phyloP scores from a whole-genome alignment of 2,888 invertebrate genomes.

The Nephrocerus scutellatus region DNA sequence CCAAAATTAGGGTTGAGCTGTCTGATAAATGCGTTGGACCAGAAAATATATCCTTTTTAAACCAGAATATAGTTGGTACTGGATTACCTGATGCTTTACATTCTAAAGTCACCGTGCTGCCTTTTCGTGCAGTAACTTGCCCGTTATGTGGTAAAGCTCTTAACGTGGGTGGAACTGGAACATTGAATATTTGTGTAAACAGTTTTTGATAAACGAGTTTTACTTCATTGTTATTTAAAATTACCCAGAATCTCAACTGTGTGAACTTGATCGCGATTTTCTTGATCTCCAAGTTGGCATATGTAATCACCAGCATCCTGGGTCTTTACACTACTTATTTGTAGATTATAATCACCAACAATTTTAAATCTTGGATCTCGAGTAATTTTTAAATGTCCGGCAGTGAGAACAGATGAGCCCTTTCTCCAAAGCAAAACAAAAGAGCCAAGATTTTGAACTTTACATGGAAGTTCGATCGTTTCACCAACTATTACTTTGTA shows the following conservation, averaged over 20 bases:
- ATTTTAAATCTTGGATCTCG: conserved; percentile 60
- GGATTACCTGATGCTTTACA: conserved; percentile 67
- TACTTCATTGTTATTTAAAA: conserved; percentile 7
- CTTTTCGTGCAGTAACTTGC: conserved; percentile 62
- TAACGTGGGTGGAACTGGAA: conserved; percentile 64
- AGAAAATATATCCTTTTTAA: conserved; percentile 51
- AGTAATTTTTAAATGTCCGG: conserved; percentile 64
- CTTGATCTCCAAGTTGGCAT: conserved; percentile 66
- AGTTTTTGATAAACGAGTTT: too few relatives aligned
- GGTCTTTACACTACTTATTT: conserved; percentile 62
- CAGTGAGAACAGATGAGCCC: conserved; percentile 63
- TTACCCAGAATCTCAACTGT: conserved; percentile 61
- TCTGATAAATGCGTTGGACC: conserved; percentile 48
- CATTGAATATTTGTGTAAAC: too few relatives aligned
- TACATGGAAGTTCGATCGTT: conserved; percentile 68
- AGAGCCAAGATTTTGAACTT: conserved; percentile 67
- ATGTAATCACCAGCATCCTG: conserved; percentile 68
- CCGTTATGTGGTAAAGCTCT: conserved; percentile 59
- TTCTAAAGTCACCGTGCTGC: conserved; percentile 61
- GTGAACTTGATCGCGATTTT: conserved; percentile 62
- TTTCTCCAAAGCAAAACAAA: conserved; percentile 63
- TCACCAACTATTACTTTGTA: conserved; percentile 73
- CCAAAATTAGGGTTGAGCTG: conserved; percentile 49
- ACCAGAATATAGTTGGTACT: conserved; percentile 65
- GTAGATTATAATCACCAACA: conserved; percentile 62